Evolutionary conservation across 1,140 invertebrate genomes (phyloP), one percentile per base, ranked within the genome.

Genomic region (Phymorhynchus buccinoides): DNA sequence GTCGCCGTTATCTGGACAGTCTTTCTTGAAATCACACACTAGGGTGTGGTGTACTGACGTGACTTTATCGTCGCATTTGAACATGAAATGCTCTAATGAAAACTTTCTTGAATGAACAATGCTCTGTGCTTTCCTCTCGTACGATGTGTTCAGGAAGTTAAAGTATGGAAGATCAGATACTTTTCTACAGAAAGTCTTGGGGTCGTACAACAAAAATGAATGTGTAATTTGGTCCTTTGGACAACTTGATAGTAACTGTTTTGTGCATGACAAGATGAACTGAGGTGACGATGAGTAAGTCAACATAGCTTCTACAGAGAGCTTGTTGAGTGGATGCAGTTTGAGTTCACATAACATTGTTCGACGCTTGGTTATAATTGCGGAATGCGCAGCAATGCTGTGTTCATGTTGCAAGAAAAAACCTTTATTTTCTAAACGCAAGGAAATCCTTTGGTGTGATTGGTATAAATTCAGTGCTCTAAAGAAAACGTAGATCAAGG

Each of bases 11-110:
- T 30, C 42, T 35, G 32, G 41, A n/a, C n/a, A 80, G 79, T 80
- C 79, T 14, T 44, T 27, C 44, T n/a, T 80, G 48, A 80, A 80
- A 35, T 80, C 79, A 56, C 79, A 80, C n/a, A 80, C 44, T 30
- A 80, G 44, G 0, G 79, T 52, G 79, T 80, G 35, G 22, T 27
- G 79, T n/a, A 52, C 12, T 14, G 27, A 30, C 3, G 22, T 7
- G n/a, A n/a, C 7, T 12, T 52, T n/a, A 18, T 79, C 42, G 77
- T 79, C 77, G n/a, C 77, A 79, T 18, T n/a, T 44, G 42, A 79
- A 79, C 77, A 79, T 79, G 27, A 7, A n/a, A 80, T 30, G 9
- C 27, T 52, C 6, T n/a, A 48, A 56, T 48, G 12, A 27, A 1
- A 30, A 14, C 16, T 80, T n/a, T n/a, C 35, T 32, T 35, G 32